phyloP scores from a whole-genome alignment of 30 jellyfish, hydroid and myxozoan species.

The Aurelia aurita complex sp. Pacific region DNA sequence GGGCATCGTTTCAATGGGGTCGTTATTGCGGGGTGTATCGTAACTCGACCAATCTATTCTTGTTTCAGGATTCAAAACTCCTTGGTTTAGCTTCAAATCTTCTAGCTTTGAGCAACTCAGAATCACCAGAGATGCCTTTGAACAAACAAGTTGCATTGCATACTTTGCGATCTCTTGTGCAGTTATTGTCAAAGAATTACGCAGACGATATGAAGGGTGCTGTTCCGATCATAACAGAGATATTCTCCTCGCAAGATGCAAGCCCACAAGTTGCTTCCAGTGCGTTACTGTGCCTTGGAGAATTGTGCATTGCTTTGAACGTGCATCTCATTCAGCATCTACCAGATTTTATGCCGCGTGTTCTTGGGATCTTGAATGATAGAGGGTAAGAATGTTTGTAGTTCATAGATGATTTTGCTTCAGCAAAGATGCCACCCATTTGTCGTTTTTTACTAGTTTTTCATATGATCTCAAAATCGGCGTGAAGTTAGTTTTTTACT shows the following conservation, averaged over 20 bases:
- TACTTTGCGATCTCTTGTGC: constrained; percentile 56
- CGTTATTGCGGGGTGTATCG: too few species aligned
- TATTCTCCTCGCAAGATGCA: constrained; percentile 17
- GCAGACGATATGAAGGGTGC: constrained; percentile 21
- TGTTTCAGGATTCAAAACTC: constrained; percentile 35
- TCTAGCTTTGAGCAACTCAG: constrained; percentile 13
- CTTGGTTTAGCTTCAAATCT: constrained; percentile 22
- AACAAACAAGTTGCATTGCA: constrained; percentile 81
- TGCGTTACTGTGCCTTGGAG: constrained; percentile 85
- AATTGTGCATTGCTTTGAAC: constrained; percentile 44
- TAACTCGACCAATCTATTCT: too few species aligned
- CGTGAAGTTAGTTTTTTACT: too few species aligned
- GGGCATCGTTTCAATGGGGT: too few species aligned
- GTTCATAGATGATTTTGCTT: too few species aligned
- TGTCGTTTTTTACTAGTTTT: too few species aligned
- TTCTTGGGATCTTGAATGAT: constrained; percentile 35
- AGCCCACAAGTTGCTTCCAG: constrained; percentile 58
- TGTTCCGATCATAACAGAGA: constrained; percentile 41
- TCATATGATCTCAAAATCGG: too few species aligned
- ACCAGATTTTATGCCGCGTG: constrained; percentile 72
- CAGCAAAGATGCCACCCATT: too few species aligned
- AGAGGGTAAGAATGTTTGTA: constrained; percentile 19
- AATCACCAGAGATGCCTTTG: constrained; percentile 38
- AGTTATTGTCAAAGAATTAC: constrained; percentile 26
- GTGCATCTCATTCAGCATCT: constrained; percentile 64